These are phyloP conservation scores for Cheilosia pagana DNA, from an alignment of 2,888 invertebrate genomes.

Conservation along the genomic window DNA sequence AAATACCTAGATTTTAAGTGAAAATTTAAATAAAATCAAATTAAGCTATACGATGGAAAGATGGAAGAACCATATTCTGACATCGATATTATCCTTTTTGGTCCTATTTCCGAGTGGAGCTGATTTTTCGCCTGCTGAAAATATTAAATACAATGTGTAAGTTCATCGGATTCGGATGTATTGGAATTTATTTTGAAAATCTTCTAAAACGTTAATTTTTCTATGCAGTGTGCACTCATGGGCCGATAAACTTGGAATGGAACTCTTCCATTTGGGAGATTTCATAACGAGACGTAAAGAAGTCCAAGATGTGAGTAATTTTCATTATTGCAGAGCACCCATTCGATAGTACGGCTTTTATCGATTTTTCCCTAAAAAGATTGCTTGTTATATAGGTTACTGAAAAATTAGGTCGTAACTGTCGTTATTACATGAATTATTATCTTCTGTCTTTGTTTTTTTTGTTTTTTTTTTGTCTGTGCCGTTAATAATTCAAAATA, in stretches of 20 bases:
- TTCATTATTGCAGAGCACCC: slow-evolving; percentile 35
- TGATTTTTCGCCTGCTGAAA: slow-evolving; percentile 81
- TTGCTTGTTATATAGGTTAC: slow-evolving; percentile 49
- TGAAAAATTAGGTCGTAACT: slow-evolving; percentile 56
- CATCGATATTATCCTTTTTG: slow-evolving; percentile 79
- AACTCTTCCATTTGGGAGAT: slow-evolving; percentile 91
- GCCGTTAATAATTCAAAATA: slow-evolving; percentile 56
- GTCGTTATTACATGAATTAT: slow-evolving; percentile 53
- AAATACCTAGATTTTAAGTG: slow-evolving; percentile 43
- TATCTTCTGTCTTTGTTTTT: slow-evolving; percentile 1
- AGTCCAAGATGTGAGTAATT: slow-evolving; percentile 88
- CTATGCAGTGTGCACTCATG: slow-evolving; percentile 89
- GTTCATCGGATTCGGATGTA: slow-evolving; percentile 68
- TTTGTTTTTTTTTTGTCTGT: slow-evolving; percentile 17
- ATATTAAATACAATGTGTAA: slow-evolving; percentile 83
- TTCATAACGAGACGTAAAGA: slow-evolving; percentile 91
- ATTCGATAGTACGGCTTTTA: slow-evolving; percentile 63
- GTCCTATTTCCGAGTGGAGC: slow-evolving; percentile 80
- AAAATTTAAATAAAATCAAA: slow-evolving; percentile 24
- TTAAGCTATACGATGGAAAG: slow-evolving; percentile 53
- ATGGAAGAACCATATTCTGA: slow-evolving; percentile 77
- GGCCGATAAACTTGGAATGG: slow-evolving; percentile 92
- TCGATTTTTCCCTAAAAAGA: slow-evolving; percentile 80
- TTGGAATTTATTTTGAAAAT: background rate
- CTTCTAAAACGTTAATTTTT: no score